Evolutionary conservation across 2,113 vertebrate genomes (phyloP), one percentile per base, ranked within the genome.

Genomic region (Bos javanicus): DNA sequence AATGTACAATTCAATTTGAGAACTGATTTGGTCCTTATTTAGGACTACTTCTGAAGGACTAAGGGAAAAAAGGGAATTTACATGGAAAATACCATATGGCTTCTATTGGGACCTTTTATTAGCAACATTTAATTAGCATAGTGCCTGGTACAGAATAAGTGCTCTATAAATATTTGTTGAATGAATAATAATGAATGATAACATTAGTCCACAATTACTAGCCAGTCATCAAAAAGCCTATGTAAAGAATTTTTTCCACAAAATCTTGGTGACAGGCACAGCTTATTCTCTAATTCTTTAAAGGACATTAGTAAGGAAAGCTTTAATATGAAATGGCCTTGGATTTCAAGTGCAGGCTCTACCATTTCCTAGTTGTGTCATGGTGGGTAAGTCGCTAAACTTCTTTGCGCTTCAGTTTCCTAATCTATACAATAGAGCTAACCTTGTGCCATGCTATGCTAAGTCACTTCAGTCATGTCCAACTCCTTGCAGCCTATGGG

Each of bases 81-180:
- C 57, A 93, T 91, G 82, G 57, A 46, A 52, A 96, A 96, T 97
- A 90, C 60, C 95, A 97, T 92, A 97, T 96, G 94, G 88, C 87
- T 92, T 95, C 84, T 96, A 93, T 30, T 93, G 39, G 71, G 76
- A 95, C 36, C 19, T 95, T 97, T 96, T 95, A 97, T 95, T 97
- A 95, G 89, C 78, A 97, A 96, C 78, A 80, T 87, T 95, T 94
- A 95, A 92, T 97, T 94, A 97, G 95, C 87, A 97, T 23, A 96
- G 71, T 93, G n/a, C 64, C n/a, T 92, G 33, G 76, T 93, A 97
- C n/a, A 95, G 80, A 91, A 12, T 95, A 92, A 97, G 50, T 95
- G 90, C 71, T 97, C 94, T 89, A 96, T 91, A 97, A 97, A 94
- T 94, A 96, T 83, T 59, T 97, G 83, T 50, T 91, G 88, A 93